Conservation (phyloP, 2,113 vertebrate genomes). For the Polypterus bichir region DNA sequence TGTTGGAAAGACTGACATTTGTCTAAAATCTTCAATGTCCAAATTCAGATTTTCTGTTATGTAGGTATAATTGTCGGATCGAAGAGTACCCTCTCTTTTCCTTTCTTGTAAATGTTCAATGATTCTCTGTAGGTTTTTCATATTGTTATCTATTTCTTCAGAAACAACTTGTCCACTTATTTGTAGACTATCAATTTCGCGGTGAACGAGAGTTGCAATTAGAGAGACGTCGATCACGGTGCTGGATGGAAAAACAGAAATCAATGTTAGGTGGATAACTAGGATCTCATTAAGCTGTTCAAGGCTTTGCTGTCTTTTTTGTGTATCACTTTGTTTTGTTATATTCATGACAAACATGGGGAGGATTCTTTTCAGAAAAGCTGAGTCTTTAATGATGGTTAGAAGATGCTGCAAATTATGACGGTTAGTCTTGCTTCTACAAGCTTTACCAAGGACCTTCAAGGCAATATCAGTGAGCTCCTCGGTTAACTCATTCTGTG, state of each 20-base stretch:
- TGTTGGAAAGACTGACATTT: conserved; percentile 27
- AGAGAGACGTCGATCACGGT: conserved; percentile 15
- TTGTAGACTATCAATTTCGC: conserved; percentile 5
- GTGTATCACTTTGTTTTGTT: conserved; percentile 2
- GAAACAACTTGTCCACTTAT: neutral
- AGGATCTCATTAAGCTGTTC: conserved; percentile 15
- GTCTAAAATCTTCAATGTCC: conserved; percentile 17
- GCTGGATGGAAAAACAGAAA: conserved; percentile 19
- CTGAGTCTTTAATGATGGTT: conserved; percentile 15
- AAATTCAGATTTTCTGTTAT: conserved; percentile 8
- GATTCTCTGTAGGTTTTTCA: conserved; percentile 14
- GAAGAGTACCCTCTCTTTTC: conserved; percentile 17
- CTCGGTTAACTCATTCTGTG: conserved; percentile 5
- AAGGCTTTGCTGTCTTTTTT: conserved; percentile 4
- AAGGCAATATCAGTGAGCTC: conserved; percentile 6
- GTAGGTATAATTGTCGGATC: conserved; percentile 18
- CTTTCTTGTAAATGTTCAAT: conserved; percentile 16
- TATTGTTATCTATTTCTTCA: conserved; percentile 9
- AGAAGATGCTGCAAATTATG: conserved; percentile 22
- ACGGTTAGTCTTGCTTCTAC: conserved; percentile 12
- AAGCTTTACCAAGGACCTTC: conserved; percentile 18
- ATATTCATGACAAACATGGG: conserved; percentile 13
- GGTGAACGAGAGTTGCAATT: conserved; percentile 12
- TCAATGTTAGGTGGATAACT: conserved; percentile 13
- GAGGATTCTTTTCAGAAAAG: conserved; percentile 15